These are phyloP conservation scores for Pseudeuparius sepicola DNA, from an alignment of 2,888 invertebrate genomes.

Conservation along the genomic window DNA sequence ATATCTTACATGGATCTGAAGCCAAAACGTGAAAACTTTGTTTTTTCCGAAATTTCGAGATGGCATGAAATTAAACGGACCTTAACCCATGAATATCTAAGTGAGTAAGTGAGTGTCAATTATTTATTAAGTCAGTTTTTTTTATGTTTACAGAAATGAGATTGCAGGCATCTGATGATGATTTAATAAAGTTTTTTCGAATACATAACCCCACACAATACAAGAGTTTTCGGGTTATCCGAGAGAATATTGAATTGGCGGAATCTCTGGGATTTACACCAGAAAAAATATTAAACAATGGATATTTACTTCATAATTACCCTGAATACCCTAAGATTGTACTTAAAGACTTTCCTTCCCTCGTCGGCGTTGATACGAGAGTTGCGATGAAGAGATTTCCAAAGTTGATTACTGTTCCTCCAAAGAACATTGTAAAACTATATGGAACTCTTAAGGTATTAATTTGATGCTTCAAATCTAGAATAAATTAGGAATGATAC, in stretches of 20 bases:
- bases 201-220: conserved; percentile 35
- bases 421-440: conserved; percentile 45
- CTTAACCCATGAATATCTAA: conserved; percentile 28
- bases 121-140: not conserved
- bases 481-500: too few relatives aligned
- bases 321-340: conserved; percentile 49
- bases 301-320: conserved; percentile 49
- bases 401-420: conserved; percentile 51
- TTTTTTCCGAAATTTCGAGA: conserved; percentile 22
- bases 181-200: conserved; percentile 35
- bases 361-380: conserved; percentile 47
- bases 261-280: conserved; percentile 46
- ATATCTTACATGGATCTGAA: conserved; percentile 27
- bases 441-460: conserved; percentile 43
- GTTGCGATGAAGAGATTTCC: conserved; percentile 48
- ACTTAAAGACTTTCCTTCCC: conserved; percentile 42
- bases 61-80: conserved; percentile 21
- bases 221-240: conserved; percentile 43
- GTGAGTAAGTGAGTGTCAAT: conserved; percentile 30
- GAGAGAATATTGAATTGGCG: conserved; percentile 46
- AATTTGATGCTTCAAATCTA: too few relatives aligned
- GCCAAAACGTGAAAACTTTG: conserved; percentile 19
- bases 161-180: conserved; percentile 35
- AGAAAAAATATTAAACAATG: conserved; percentile 46
- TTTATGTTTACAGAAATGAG: conserved; percentile 36